phyloP scores from a whole-genome alignment of 2,113 vertebrate genomes.

The Arenaria interpres region DNA sequence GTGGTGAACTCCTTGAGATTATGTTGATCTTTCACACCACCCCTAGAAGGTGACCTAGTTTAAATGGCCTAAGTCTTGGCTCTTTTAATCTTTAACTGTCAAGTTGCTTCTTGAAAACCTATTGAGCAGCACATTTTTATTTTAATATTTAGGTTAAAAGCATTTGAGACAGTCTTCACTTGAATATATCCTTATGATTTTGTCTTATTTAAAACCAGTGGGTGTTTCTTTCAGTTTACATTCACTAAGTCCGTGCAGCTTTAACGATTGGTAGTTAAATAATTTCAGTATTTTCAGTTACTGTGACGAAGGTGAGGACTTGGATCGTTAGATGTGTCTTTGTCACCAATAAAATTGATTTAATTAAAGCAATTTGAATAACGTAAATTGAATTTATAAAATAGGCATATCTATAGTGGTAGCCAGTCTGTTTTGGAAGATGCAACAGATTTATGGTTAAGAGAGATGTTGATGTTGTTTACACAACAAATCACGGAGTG shows the following conservation, averaged over 20 bases:
- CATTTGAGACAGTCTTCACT: not conserved
- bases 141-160: slow-evolving; percentile 35
- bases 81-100: not conserved
- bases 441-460: not conserved
- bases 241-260: not conserved
- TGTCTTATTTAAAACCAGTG: slow-evolving; percentile 23
- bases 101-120: not conserved
- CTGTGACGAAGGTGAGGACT: not conserved
- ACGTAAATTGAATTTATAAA: not conserved
- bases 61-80: not conserved
- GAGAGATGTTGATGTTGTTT: not conserved
- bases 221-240: not conserved
- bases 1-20: not conserved
- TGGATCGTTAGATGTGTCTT: not conserved
- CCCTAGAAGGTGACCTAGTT: not conserved
- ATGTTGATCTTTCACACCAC: not conserved
- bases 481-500: not conserved
- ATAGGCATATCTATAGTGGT: not conserved
- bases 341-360: not conserved
- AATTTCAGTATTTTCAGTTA: not conserved
- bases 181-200: not conserved
- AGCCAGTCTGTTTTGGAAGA: not conserved
- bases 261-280: not conserved
- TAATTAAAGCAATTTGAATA: slow-evolving; percentile 19
- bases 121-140: slow-evolving; percentile 12